Evolutionary conservation across 2,113 vertebrate species (phyloP), one percentile per base, ranked within the genome.

Genomic region (Syrrhaptes paradoxus): DNA sequence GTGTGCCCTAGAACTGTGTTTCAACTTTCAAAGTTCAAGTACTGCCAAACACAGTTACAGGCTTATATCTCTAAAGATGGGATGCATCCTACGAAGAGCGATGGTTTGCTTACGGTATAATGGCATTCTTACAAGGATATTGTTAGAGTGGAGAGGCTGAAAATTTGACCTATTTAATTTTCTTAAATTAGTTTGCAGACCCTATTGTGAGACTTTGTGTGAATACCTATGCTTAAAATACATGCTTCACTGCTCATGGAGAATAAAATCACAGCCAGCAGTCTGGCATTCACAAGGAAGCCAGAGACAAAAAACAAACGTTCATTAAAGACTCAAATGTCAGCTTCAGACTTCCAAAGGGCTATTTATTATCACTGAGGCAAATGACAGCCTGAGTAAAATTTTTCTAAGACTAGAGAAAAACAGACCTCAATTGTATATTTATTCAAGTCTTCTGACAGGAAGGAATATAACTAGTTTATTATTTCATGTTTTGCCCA

Each of bases 271-370:
- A 70, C 67, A 87, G 87, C 57, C 89, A 66, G 89, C 49, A 87
- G 54, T 1, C 62, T 51, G 67, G 74, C 51, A 66, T 38, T 85
- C 36, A 17, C 16, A 29, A 81, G 45, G 61, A 91, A 82, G 28
- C 4, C 52, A 62, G 74, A 57, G 49, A 46, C n/a, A 58, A 49
- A 95, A 92, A 76, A 6, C 63, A 83, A 87, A 38, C 1, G 0
- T 71, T 89, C 78, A 80, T 74, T 86, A 83, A 80, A 71, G n/a
- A 74, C 72, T 86, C 55, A 91, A 93, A 84, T 65, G 63, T 72
- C 85, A 93, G 32, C 48, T 46, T 77, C 90, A 67, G 45, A 88
- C 51, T 63, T 92, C 68, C 57, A 63, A 90, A 71, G 29, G 48
- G 63, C 67, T 90, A 59, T 83, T 95, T 84, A 68, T 80, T 88